Evolutionary conservation across 1,140 invertebrate species (phyloP).

Genomic region (Drosophila tropicalis): DNA sequence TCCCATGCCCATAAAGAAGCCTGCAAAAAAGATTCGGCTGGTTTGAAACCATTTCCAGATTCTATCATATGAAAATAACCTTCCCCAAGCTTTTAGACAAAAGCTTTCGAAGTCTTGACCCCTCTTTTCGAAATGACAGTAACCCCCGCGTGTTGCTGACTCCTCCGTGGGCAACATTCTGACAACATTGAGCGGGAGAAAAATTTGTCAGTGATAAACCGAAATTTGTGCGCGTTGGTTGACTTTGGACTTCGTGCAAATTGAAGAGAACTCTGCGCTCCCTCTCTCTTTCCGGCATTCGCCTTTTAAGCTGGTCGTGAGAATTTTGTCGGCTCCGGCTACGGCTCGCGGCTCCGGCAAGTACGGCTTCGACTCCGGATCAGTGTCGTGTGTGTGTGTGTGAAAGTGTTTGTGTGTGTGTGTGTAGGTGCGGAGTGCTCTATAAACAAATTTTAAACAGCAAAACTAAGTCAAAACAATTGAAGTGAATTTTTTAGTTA

Average conservation of each 20-base stretch:
- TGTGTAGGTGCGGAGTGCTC: neutral
- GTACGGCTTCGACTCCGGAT: constrained; percentile 43
- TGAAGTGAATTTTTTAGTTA: constrained; percentile 42
- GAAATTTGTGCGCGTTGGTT: constrained; percentile 70
- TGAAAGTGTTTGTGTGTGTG: neutral
- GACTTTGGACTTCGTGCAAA: constrained; percentile 59
- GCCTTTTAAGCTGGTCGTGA: constrained; percentile 36
- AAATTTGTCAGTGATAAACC: constrained; percentile 70
- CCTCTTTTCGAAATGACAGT: constrained; percentile 2
- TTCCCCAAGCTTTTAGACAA: too few species aligned
- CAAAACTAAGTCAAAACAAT: constrained; percentile 44
- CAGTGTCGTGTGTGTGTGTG: constrained; percentile 21
- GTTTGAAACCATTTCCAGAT: too few species aligned
- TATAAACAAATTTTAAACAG: constrained; percentile 13
- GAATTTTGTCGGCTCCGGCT: constrained; percentile 33
- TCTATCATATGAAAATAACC: too few species aligned
- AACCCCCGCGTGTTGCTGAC: neutral
- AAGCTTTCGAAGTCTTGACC: neutral
- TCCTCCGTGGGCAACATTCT: constrained; percentile 1
- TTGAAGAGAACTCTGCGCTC: constrained; percentile 11
- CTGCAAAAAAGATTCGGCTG: too few species aligned
- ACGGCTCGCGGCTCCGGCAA: neutral
- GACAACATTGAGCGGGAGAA: constrained; percentile 34
- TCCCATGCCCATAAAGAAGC: too few species aligned
- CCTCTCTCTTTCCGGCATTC: constrained; percentile 24